Evolutionary conservation across 2,797 vertebrate species (phyloP), one percentile per base, ranked within the genome.

Genomic region (Aplochiton taeniatus): DNA sequence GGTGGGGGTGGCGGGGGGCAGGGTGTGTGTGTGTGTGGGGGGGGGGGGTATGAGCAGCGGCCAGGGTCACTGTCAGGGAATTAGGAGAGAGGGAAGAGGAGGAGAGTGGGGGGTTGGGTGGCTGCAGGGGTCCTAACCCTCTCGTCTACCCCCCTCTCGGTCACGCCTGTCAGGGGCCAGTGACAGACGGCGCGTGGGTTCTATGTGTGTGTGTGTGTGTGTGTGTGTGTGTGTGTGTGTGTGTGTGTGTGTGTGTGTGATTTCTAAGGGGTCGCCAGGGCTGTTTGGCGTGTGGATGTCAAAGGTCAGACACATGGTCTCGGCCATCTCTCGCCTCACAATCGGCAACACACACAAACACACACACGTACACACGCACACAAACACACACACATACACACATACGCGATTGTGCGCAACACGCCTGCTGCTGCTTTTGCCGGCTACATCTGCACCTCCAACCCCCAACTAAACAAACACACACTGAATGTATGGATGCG

Each of bases 181-280:
- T 90, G 90, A 92, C 91, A 92, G 90, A 90, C 89, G 86, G 89
- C 84, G 88, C 81, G 89, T 91, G 90, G 83, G 86, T 86, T 61
- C 17, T 44, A 41, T 66, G 72, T 73, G 74, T 72, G 68, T 70
- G 41, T 61, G 50, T 43, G 57, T 56, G 54, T 55, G 76, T 78
- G 63, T 65, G 61, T 53, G 73, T 60, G 66, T 66, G 65, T 60
- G 73, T 62, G 56, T 63, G 70, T 50, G 65, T 17, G 67, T 41
- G 47, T 48, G 57, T 16, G 12, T 66, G 65, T 58, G 73, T 62
- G 57, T 64, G 70, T 50, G 65, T 17, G 67, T 41, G 47, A 2
- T 31, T 2, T 31, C 31, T 31, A 31, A 31, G 76, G 65, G 66
- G 72, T 42, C 4, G 52, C 42, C 5, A n/a, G 56, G n/a, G 42